A percentile compares a stretch with the other conserved stretches of the same genome.
Evolutionary conservation across 2,888 invertebrate genomes (phyloP).

Genomic region (Geotrupes spiniger): DNA sequence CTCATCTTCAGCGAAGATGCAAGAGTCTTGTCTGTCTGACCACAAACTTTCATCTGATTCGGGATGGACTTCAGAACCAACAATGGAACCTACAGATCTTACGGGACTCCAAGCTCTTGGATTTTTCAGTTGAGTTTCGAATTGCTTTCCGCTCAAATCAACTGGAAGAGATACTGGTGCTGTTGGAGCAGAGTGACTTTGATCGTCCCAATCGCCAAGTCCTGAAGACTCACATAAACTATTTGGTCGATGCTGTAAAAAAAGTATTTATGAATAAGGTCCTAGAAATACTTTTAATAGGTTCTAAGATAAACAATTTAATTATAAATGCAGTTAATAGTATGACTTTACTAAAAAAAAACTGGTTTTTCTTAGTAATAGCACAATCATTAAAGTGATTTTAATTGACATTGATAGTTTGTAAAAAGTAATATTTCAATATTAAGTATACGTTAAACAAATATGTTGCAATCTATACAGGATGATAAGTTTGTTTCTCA

Average conservation of each 20-base stretch:
- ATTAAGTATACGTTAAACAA: too few relatives aligned
- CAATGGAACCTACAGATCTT: slow-evolving; percentile 81
- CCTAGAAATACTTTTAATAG: too few relatives aligned
- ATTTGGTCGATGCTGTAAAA: slow-evolving; percentile 52
- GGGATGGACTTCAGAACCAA: slow-evolving; percentile 82
- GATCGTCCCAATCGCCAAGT: slow-evolving; percentile 62
- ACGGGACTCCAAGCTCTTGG: slow-evolving; percentile 86
- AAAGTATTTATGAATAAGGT: too few relatives aligned
- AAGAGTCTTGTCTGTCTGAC: slow-evolving; percentile 69
- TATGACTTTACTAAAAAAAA: too few relatives aligned
- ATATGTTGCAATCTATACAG: too few relatives aligned
- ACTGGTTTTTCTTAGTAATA: background rate
- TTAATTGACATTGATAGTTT: background rate
- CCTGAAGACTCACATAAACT: slow-evolving; percentile 56
- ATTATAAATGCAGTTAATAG: background rate
- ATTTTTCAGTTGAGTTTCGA: slow-evolving; percentile 72
- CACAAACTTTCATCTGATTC: slow-evolving; percentile 80
- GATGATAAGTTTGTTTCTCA: too few relatives aligned
- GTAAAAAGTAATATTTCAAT: too few relatives aligned
- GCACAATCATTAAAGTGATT: slow-evolving; percentile 1
- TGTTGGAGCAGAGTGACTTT: slow-evolving; percentile 70
- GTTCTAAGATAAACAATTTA: too few relatives aligned
- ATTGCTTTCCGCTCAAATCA: slow-evolving; percentile 62
- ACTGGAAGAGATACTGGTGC: slow-evolving; percentile 63
- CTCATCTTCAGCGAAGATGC: slow-evolving; percentile 79